phyloP scores from a whole-genome alignment of 1,140 invertebrate genomes.

The Notospermus geniculatus region DNA sequence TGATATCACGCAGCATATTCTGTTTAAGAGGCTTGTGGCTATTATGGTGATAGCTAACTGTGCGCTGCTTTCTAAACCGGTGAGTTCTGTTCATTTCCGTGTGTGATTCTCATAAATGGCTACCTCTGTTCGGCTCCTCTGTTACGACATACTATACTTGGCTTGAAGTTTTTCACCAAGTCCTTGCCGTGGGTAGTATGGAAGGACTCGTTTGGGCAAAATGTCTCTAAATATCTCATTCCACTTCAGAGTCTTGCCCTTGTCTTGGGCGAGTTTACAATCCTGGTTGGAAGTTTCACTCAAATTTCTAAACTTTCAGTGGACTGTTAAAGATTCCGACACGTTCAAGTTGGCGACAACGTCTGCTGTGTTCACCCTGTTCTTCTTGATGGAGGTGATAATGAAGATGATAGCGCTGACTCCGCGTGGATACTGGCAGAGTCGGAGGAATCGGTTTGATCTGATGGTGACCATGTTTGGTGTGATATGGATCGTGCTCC shows the following conservation, averaged over 20 bases:
- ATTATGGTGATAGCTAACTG: slow-evolving; percentile 90
- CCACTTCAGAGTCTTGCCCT: slow-evolving; percentile 5
- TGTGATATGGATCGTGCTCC: slow-evolving; percentile 94
- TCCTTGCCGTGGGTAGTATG: no score
- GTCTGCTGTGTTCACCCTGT: slow-evolving; percentile 72
- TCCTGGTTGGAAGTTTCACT: neutral
- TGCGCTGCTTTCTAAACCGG: slow-evolving; percentile 85
- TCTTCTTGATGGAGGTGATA: slow-evolving; percentile 70
- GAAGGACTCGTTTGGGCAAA: no score
- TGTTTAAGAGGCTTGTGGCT: slow-evolving; percentile 92
- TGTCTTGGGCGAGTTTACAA: slow-evolving; percentile 11
- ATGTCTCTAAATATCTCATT: slow-evolving; percentile 8
- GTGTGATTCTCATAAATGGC: slow-evolving; percentile 21
- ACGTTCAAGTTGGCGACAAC: slow-evolving; percentile 81
- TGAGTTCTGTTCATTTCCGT: slow-evolving; percentile 58
- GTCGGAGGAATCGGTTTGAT: slow-evolving; percentile 95
- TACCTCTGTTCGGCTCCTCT: no score
- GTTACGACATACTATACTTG: no score
- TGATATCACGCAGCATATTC: slow-evolving; percentile 95
- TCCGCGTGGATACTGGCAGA: slow-evolving; percentile 97
- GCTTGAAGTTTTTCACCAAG: no score
- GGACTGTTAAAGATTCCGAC: slow-evolving; percentile 57
- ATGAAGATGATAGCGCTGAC: slow-evolving; percentile 99
- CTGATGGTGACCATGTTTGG: slow-evolving; percentile 94
- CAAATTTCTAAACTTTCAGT: slow-evolving; percentile 53